Base-by-base conservation (phyloP, 92 coral and sea anemone species). In the Porites evermanni region DNA sequence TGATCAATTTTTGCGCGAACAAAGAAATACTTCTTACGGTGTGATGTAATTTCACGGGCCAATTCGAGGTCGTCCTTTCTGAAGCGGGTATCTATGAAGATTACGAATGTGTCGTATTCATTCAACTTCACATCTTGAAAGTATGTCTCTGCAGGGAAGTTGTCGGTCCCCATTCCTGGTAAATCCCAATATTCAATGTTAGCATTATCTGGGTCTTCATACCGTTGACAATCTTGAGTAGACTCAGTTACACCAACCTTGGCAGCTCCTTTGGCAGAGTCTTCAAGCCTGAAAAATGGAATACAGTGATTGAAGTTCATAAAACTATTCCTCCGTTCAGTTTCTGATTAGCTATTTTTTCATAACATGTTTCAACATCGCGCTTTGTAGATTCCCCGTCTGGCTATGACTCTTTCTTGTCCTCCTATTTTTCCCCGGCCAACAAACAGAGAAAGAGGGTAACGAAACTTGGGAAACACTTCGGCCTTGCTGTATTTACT, bases 151-250 rank as follows among this genome's bases (percentile, higher is more conserved):
- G 80, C 90, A 58, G 87, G 91, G 51, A 59, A 87, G 5, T 74
- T 73, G 12, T 82, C 76, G n/a, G 91, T 88, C 11, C 91, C 91
- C 7, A 88, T 73, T 14, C 91, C 91, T 32, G 91, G 87, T 16
- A 88, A 54, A 29, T 88, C 91, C 81, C 80, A 72, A 73, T 81
- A 81, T 24, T 29, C 50, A 26, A 88, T 80, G 10, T 81, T 88
- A 8, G 74, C 16, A 59, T 52, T 81, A 11, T 2, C 32, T 12
- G 82, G 82, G 77, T 74, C 80, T 4, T 32, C 53, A 71, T 61
- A 88, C 3, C 74, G 8, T 8, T 68, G 29, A 5, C 87, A 87
- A 47, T 59, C 65, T 8, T 1, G 8, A 17, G 82, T 81, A 12
- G 24, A 21, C 52, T 81, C 82, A 3, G 3, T 61, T 21, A 72